phyloP scores from a whole-genome alignment of 2,113 vertebrate species.

The Stictonetta naevosa region DNA sequence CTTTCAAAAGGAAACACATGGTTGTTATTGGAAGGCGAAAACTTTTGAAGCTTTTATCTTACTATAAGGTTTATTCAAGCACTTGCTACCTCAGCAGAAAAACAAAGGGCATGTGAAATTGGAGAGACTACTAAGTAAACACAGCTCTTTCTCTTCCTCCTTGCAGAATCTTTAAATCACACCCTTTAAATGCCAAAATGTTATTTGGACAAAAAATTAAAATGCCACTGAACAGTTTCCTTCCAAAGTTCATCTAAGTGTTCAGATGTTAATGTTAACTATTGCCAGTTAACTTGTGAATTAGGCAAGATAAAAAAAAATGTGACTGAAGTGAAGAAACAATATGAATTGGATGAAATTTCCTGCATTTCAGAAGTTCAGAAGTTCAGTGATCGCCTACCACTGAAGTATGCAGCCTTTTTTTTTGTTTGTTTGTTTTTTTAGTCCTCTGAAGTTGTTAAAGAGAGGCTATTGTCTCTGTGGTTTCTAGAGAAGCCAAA shows the following conservation, averaged over 20 bases:
- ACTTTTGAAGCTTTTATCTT: slow-evolving; percentile 54
- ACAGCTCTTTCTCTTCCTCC: slow-evolving; percentile 53
- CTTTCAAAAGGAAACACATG: not conserved
- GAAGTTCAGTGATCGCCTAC: not conserved
- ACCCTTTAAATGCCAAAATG: slow-evolving; percentile 34
- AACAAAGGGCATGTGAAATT: slow-evolving; percentile 32
- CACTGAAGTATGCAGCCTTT: not conserved
- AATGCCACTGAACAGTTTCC: not conserved
- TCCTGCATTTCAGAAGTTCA: not conserved
- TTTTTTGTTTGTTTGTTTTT: not conserved
- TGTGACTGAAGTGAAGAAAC: not conserved
- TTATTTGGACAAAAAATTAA: not conserved
- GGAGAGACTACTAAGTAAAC: slow-evolving; percentile 40
- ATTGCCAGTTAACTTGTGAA: not conserved
- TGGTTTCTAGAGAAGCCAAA: not conserved
- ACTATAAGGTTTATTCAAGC: slow-evolving; percentile 37
- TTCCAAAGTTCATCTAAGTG: not conserved
- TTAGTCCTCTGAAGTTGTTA: not conserved
- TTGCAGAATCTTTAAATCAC: slow-evolving; percentile 28
- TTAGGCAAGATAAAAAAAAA: not conserved
- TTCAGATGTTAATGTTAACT: not conserved
- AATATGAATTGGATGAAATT: not conserved
- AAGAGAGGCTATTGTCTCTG: not conserved
- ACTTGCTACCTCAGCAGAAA: slow-evolving; percentile 67
- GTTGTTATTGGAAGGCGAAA: slow-evolving; percentile 23